Percentiles rank a stretch among this genome's conserved stretches.
Conservation (phyloP, 2,797 vertebrate genomes). For the Kryptopterus vitreolus region DNA sequence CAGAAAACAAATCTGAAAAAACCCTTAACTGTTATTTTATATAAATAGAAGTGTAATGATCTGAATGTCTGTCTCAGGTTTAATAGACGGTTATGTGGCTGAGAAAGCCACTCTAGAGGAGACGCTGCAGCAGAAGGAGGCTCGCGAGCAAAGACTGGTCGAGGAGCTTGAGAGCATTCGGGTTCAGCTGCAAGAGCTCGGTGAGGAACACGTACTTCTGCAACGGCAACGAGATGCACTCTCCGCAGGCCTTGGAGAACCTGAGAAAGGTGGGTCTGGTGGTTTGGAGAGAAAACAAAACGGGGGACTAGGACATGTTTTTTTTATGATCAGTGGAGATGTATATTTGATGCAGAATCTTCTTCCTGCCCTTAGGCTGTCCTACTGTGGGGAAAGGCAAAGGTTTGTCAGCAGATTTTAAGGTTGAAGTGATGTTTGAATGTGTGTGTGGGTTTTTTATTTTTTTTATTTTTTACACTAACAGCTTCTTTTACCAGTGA, state of each 20-base stretch:
- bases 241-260: constrained; percentile 70
- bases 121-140: constrained; percentile 81
- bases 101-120: constrained; percentile 87
- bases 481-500: constrained; percentile 30
- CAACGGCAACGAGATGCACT: constrained; percentile 74
- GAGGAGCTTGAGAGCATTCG: constrained; percentile 82
- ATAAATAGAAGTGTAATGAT: not conserved
- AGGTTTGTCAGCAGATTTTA: constrained; percentile 71
- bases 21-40: not conserved
- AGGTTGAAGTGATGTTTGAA: constrained; percentile 57
- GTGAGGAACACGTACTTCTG: constrained; percentile 72
- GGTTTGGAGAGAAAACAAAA: not conserved
- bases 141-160: constrained; percentile 78
- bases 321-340: not conserved
- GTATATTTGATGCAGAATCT: constrained; percentile 42
- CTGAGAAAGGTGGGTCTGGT: constrained; percentile 76
- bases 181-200: constrained; percentile 76
- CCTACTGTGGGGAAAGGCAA: constrained; percentile 66
- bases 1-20: too few species aligned
- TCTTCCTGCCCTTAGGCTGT: constrained; percentile 71
- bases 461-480: constrained; percentile 20
- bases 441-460: constrained; percentile 14
- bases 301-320: too few species aligned
- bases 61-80: constrained; percentile 68
- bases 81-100: constrained; percentile 84